Evolutionary conservation across 2,888 invertebrate species (phyloP).

Genomic region (Oscheius sp.): DNA sequence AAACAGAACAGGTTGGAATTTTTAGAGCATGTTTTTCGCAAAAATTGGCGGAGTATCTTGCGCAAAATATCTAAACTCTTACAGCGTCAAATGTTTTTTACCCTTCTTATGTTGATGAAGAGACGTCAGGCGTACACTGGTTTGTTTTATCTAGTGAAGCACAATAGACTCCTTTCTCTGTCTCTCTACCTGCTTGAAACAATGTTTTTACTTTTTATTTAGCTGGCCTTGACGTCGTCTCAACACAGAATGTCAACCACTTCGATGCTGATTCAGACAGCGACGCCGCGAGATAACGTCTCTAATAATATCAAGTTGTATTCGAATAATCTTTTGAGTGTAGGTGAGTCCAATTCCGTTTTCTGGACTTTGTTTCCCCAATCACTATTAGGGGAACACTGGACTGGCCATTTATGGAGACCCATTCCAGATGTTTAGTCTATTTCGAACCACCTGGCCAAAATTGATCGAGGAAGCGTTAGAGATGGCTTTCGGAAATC

Average conservation of each 20-base stretch:
- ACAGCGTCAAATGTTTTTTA: neutral
- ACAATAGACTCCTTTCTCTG: neutral
- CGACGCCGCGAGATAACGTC: conserved; percentile 37
- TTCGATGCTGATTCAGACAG: conserved; percentile 45
- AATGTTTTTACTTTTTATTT: neutral
- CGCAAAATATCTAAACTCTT: neutral
- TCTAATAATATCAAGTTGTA: conserved; percentile 40
- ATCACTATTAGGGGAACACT: neutral
- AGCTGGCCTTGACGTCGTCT: conserved; percentile 53
- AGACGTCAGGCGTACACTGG: too few relatives aligned
- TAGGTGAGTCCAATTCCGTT: conserved; percentile 38
- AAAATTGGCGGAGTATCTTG: neutral
- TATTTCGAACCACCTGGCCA: conserved; percentile 5
- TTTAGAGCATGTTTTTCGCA: too few relatives aligned
- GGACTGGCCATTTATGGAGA: conserved; percentile 20
- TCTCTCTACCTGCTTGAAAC: neutral
- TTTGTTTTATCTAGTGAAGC: too few relatives aligned
- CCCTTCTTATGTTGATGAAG: too few relatives aligned
- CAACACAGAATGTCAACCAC: conserved; percentile 52
- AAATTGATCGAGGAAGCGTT: neutral
- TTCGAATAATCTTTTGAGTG: conserved; percentile 49
- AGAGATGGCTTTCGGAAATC: neutral
- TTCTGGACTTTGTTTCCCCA: neutral
- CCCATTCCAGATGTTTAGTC: conserved; percentile 28
- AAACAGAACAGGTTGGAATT: conserved; percentile 53